A percentile compares a stretch with the other conserved stretches of the same genome.
Conservation (phyloP, 2,113 vertebrate genomes). For the Scatophagus argus region DNA sequence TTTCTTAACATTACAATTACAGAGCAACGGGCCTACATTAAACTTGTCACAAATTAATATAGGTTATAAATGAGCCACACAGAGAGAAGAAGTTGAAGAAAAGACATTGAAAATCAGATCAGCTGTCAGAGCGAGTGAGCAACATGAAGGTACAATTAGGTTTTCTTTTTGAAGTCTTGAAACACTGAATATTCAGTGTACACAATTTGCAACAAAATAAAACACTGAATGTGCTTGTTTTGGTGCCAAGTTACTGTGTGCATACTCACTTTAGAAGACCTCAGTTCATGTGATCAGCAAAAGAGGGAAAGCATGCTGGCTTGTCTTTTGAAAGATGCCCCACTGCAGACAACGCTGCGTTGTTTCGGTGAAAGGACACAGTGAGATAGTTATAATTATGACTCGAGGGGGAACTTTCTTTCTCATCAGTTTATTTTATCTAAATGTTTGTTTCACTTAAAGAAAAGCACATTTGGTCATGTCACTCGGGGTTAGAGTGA, state of each 20-base stretch:
- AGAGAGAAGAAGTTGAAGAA: neutral
- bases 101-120: neutral
- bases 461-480: conserved; percentile 25
- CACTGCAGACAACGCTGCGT: conserved; percentile 75
- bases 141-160: neutral
- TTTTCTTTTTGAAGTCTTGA: neutral
- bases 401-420: conserved; percentile 43
- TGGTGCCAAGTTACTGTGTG: neutral
- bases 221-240: neutral
- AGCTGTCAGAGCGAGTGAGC: neutral
- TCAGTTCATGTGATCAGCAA: conserved; percentile 69
- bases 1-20: neutral
- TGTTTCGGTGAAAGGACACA: conserved; percentile 79
- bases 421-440: conserved; percentile 47
- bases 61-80: neutral
- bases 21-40: neutral
- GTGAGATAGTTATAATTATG: conserved; percentile 74
- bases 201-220: neutral
- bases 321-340: conserved; percentile 65
- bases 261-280: conserved; percentile 28
- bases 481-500: conserved; percentile 16
- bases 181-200: conserved; percentile 7
- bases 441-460: conserved; percentile 62
- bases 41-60: neutral
- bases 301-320: conserved; percentile 51